Percentiles rank a stretch among this genome's conserved stretches.
phyloP scores from a whole-genome alignment of 1,140 invertebrate species.

The Stratiolaelaps scimitus region DNA sequence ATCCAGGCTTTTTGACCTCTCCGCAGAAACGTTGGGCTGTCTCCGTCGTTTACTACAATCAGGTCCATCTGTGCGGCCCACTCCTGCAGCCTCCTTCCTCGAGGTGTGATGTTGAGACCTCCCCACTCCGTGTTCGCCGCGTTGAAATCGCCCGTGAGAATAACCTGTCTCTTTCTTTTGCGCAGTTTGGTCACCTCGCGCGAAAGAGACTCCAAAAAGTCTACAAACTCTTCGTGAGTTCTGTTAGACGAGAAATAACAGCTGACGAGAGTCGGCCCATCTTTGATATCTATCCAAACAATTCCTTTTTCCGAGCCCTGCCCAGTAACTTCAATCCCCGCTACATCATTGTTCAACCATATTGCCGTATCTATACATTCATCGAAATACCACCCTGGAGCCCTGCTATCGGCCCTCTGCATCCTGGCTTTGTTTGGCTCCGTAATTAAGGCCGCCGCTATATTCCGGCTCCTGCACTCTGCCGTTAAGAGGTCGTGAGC shows the following conservation, averaged over 20 bases:
- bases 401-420: not conserved
- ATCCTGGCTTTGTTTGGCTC: not conserved
- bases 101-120: not conserved
- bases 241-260: not conserved
- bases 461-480: no score
- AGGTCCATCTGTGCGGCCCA: not conserved
- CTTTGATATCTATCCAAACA: not conserved
- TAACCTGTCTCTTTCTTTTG: no score
- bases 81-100: not conserved
- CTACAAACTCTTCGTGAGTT: not conserved
- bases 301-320: not conserved
- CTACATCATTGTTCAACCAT: not conserved
- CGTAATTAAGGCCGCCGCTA: no score
- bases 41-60: not conserved
- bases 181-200: not conserved
- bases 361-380: not conserved
- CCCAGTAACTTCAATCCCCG: not conserved
- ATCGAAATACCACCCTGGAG: not conserved
- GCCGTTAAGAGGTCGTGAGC: no score
- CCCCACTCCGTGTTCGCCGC: not conserved
- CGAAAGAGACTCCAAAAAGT: not conserved
- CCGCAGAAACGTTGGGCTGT: not conserved
- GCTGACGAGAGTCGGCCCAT: not conserved
- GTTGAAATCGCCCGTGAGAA: not conserved
- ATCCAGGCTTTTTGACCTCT: not conserved